These are phyloP conservation scores for Cryptus armator DNA, from an alignment of 2,888 invertebrate species.

Conservation along the genomic window DNA sequence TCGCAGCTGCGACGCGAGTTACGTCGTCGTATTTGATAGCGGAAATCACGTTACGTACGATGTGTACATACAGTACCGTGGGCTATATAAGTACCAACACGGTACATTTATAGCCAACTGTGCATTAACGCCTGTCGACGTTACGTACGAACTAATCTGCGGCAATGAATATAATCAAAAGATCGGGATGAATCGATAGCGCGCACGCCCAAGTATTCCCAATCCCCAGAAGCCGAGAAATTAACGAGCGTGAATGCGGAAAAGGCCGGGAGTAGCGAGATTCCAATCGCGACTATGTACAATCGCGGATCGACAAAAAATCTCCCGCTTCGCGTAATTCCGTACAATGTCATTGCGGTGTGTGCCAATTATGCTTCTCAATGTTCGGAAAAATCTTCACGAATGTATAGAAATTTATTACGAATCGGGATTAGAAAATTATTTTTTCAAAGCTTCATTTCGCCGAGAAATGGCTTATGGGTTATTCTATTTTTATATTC, in stretches of 20 bases:
- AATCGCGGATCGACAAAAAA: conserved; percentile 3
- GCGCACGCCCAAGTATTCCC: conserved; percentile 23
- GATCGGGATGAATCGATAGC: conserved; percentile 67
- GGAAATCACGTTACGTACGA: conserved; percentile 36
- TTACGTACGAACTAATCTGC: conserved; percentile 55
- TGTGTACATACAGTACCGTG: background rate
- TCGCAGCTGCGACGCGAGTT: background rate
- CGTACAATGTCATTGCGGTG: no score
- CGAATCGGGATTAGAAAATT: no score
- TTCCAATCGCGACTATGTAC: conserved; percentile 47
- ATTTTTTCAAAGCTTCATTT: no score
- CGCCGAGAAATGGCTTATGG: no score
- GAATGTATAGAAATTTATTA: no score
- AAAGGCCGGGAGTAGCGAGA: conserved; percentile 67
- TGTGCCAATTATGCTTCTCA: no score
- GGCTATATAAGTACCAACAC: background rate
- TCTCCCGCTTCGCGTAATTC: no score
- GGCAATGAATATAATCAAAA: conserved; percentile 62
- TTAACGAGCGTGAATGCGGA: conserved; percentile 71
- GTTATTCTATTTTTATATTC: no score
- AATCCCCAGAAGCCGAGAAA: conserved; percentile 42
- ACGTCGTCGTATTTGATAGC: conserved; percentile 3
- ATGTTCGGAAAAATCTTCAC: no score
- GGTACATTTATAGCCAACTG: conserved; percentile 45
- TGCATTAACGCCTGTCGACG: conserved; percentile 60